Evolutionary conservation across 2,113 vertebrate species (phyloP).

Genomic region (cattle (Bos taurus)): ARS-UCD2.0 NC_037343.1:30451001-30451500

Average conservation of each 20-base stretch:
- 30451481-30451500: neutral
- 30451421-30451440: neutral
- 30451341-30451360: neutral
- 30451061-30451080: neutral
- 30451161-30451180: neutral
- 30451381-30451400: neutral
- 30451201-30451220: neutral
- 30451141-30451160: neutral
- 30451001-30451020: neutral
- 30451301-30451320: neutral
- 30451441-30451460: neutral
- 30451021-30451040: neutral
- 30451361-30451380: neutral
- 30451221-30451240: neutral
- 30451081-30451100: neutral
- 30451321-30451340: neutral
- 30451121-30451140: neutral
- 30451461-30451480: neutral
- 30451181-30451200: neutral
- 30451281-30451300: neutral
- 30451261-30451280: neutral
- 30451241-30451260: neutral
- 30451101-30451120: neutral
- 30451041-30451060: neutral
- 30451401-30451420: neutral